These are phyloP conservation scores for Ephialtes manifestator DNA, from an alignment of 2,888 invertebrate genomes.

Conservation along the genomic window DNA sequence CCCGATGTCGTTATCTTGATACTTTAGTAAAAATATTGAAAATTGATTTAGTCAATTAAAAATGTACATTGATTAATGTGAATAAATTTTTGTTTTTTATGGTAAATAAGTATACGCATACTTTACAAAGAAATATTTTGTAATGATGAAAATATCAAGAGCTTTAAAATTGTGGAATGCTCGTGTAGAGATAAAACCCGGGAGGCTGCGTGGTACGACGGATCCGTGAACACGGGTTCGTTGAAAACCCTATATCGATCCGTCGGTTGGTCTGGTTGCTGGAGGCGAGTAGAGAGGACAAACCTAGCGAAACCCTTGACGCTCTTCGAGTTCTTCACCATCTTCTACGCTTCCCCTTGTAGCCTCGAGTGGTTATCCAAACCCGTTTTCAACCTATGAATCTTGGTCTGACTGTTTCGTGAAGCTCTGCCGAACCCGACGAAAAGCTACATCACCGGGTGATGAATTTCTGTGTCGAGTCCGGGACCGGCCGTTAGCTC, in stretches of 20 bases:
- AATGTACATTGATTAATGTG: too few species aligned
- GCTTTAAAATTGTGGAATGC: neutral
- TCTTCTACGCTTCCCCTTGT: neutral
- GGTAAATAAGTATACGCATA: too few species aligned
- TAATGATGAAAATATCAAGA: neutral
- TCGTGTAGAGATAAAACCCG: neutral
- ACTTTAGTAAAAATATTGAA: too few species aligned
- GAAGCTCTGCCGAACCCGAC: constrained; percentile 38
- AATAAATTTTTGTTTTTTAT: too few species aligned
- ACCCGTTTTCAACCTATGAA: neutral
- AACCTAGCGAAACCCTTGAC: constrained; percentile 44
- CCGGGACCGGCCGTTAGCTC: neutral
- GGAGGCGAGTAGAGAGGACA: constrained; percentile 27
- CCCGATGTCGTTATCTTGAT: too few species aligned
- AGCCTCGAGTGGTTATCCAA: neutral
- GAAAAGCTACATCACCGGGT: constrained; percentile 15
- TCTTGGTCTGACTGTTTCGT: neutral
- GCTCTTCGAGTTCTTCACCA: constrained; percentile 1
- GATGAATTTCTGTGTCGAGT: constrained; percentile 50
- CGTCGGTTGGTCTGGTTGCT: constrained; percentile 25
- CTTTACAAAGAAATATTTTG: neutral
- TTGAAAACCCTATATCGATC: constrained; percentile 63
- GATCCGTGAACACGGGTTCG: constrained; percentile 55
- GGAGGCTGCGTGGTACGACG: neutral
- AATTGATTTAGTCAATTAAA: too few species aligned